phyloP scores from a whole-genome alignment of 2,888 invertebrate genomes.

The Lasiommata megera region DNA sequence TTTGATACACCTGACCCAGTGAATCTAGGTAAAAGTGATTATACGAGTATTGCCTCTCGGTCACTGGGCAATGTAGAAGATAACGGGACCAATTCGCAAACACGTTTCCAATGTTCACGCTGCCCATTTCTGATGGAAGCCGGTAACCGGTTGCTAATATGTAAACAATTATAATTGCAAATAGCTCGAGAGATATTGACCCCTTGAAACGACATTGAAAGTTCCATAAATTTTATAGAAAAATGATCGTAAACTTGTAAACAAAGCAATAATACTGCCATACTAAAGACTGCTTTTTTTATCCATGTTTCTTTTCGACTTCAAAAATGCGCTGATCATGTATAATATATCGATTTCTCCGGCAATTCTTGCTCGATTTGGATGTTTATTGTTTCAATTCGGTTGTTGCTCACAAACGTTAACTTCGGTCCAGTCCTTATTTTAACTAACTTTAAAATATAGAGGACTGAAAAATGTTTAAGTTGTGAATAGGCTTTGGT shows the following conservation, averaged over 20 bases:
- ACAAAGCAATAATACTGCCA: not conserved
- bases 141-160: constrained; percentile 4
- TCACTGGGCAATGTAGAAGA: constrained; percentile 30
- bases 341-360: too few species aligned
- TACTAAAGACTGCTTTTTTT: too few species aligned
- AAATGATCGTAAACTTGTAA: not conserved
- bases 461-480: too few species aligned
- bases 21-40: constrained; percentile 38
- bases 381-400: too few species aligned
- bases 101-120: constrained; percentile 18
- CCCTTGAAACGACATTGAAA: constrained; percentile 5
- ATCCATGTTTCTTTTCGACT: too few species aligned
- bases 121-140: not conserved
- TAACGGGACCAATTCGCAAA: constrained; percentile 37
- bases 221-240: not conserved
- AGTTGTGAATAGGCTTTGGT: too few species aligned
- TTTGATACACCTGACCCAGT: not conserved
- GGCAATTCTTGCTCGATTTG: too few species aligned
- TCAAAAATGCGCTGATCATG: too few species aligned
- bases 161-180: constrained; percentile 8
- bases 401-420: too few species aligned
- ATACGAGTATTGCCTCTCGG: constrained; percentile 30
- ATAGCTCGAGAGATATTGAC: constrained; percentile 5
- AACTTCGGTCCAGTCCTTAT: too few species aligned
- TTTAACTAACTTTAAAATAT: too few species aligned